Base-by-base conservation (phyloP, 2,113 vertebrate genomes). In the Cochlearius cochlearius region DNA sequence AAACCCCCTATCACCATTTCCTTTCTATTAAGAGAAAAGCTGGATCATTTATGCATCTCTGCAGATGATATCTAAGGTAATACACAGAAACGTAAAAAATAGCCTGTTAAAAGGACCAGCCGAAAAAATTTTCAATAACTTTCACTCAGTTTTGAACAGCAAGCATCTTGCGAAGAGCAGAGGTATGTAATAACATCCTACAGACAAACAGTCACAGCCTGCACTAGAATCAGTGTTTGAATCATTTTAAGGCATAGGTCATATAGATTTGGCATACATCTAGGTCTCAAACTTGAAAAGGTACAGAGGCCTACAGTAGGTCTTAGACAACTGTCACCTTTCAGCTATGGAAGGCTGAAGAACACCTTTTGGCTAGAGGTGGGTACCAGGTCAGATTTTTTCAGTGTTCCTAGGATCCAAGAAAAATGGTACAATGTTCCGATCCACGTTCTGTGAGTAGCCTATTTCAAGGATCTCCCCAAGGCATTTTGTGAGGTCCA, bases 1-100 rank as follows among this genome's bases (percentile, higher is more conserved):
- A 97, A 97, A 96, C 91, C 86, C 93, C 96, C 94, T 92, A 94
- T 96, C 94, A 96, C 89, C 93, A 91, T 91, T 97, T 96, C 94
- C 93, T 91, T 91, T 95, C 88, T 91, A 72, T 92, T 97, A 94
- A 91, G 80, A 77, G 76, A 84, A 76, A 75, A 87, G 47, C 77
- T 87, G 38, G 1, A 92, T 95, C 89, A 84, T 89, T 97, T 94
- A 96, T 91, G 83, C 92, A 91, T 92, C 77, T 95, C 91, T 90
- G 91, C 73, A 95, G 80, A 94, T 78, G 60, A 78, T 78, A 78
- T 14, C 64, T 34, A 67, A 39, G 29, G 80, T 25, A 94, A 94
- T 81, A 89, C 39, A 91, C 76, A 91, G 80, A 91, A 19, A 72
- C 20, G 60, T 27, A 47, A 84, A 88, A 97, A 92, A 39, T 4